Evolutionary conservation across 2,888 invertebrate genomes (phyloP).

Genomic region (Agonopterix arenella): DNA sequence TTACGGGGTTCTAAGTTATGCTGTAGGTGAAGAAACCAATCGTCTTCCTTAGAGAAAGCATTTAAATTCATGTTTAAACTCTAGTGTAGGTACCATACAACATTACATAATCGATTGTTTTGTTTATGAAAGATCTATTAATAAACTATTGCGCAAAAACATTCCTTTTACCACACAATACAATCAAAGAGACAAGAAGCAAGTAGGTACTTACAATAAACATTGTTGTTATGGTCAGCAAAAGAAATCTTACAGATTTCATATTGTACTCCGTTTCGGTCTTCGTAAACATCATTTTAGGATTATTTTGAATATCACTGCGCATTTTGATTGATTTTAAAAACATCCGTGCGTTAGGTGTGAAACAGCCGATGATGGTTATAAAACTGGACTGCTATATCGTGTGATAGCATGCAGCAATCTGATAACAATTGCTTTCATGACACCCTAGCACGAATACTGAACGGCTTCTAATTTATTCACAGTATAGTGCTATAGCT

Average conservation of each 20-base stretch:
- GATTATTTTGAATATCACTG: conserved; percentile 10
- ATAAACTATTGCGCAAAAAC: neutral
- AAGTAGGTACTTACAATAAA: conserved; percentile 53
- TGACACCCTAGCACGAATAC: no score
- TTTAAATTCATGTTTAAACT: no score
- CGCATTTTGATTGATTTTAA: neutral
- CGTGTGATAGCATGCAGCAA: conserved; percentile 22
- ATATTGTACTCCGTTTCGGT: conserved; percentile 63
- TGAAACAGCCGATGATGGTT: neutral
- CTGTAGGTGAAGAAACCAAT: no score
- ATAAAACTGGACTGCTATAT: neutral
- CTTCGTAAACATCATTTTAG: conserved; percentile 51
- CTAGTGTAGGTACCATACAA: no score
- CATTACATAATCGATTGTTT: neutral
- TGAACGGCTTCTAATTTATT: no score
- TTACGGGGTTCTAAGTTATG: no score
- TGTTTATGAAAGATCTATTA: neutral
- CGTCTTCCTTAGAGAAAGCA: no score
- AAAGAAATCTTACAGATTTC: conserved; percentile 65
- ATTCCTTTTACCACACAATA: no score
- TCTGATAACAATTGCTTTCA: conserved; percentile 26
- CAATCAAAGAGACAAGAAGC: no score
- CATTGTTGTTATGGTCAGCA: conserved; percentile 64
- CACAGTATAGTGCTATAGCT: no score
- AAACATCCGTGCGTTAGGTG: no score